Evolutionary conservation across 2,888 invertebrate genomes (phyloP).

Genomic region (Scaptomyza caliginosa): DNA sequence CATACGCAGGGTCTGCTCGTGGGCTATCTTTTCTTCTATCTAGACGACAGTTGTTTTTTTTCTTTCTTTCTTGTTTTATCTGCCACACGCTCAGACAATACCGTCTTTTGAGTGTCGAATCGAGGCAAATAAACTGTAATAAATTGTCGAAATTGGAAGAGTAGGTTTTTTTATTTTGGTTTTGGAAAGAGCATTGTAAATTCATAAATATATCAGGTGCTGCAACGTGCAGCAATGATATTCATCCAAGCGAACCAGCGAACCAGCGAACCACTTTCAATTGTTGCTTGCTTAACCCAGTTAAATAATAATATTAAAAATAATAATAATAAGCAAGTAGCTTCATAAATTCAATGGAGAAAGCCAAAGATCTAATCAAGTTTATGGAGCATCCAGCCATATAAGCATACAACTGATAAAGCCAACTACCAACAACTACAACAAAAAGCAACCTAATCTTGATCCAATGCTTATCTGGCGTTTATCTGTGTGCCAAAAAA

Average conservation of each 20-base stretch:
- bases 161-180: slow-evolving; percentile 62
- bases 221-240: slow-evolving; percentile 35
- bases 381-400: slow-evolving; percentile 70
- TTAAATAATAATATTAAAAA: slow-evolving; percentile 13
- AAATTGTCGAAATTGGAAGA: slow-evolving; percentile 79
- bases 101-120: slow-evolving; percentile 40
- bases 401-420: slow-evolving; percentile 42
- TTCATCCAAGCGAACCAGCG: slow-evolving; percentile 45
- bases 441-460: slow-evolving; percentile 45
- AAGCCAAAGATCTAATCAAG: slow-evolving; percentile 42
- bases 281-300: slow-evolving; percentile 57
- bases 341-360: slow-evolving; percentile 34
- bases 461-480: slow-evolving; percentile 63
- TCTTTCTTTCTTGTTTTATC: slow-evolving; percentile 30
- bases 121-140: slow-evolving; percentile 67
- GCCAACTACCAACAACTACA: not conserved
- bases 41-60: slow-evolving; percentile 57
- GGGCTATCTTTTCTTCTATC: slow-evolving; percentile 69
- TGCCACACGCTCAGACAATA: slow-evolving; percentile 54
- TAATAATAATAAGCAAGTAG: slow-evolving; percentile 26
- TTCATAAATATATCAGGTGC: slow-evolving; percentile 79
- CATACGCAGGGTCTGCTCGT: slow-evolving; percentile 61
- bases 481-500: slow-evolving; percentile 67
- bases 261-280: slow-evolving; percentile 18
- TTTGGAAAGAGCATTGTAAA: slow-evolving; percentile 62